phyloP scores from a whole-genome alignment of 2,797 vertebrate species.

The Stomatorhinus walkeri region DNA sequence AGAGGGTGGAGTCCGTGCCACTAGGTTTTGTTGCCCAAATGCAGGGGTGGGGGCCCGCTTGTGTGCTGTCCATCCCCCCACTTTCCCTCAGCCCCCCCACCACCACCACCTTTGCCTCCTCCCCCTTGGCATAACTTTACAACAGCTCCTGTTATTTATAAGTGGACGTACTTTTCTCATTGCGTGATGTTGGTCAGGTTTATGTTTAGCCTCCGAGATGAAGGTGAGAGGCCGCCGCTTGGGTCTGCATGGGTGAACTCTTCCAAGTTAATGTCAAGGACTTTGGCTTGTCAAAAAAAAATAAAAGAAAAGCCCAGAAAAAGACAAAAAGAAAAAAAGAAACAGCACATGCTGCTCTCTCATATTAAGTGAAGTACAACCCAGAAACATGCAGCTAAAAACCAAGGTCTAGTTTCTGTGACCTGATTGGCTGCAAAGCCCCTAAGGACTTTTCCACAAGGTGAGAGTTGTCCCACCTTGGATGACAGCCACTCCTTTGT shows the following conservation, averaged over 20 bases:
- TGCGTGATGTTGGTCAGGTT: conserved; percentile 37
- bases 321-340: not conserved
- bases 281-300: conserved; percentile 22
- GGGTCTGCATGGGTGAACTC: conserved; percentile 39
- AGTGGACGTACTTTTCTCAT: conserved; percentile 36
- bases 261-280: conserved; percentile 43
- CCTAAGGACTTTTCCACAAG: not conserved
- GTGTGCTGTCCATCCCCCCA: not conserved
- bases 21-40: not conserved
- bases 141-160: conserved; percentile 39
- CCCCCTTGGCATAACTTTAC: conserved; percentile 26
- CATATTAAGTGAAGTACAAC: not conserved
- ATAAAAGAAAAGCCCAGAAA: not conserved
- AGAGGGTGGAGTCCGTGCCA: not conserved
- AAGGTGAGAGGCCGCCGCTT: conserved; percentile 25
- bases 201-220: conserved; percentile 37
- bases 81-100: not conserved
- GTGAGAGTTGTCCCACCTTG: not conserved
- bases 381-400: not conserved
- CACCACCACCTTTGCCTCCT: not conserved
- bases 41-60: not conserved
- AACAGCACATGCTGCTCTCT: conserved; percentile 21
- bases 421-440: not conserved
- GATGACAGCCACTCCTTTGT: not conserved
- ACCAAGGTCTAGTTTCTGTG: not conserved